These are phyloP conservation scores for Tokudaia tokunoshimensis DNA, from an alignment of 2,797 vertebrate genomes.

Conservation along the genomic window DNA sequence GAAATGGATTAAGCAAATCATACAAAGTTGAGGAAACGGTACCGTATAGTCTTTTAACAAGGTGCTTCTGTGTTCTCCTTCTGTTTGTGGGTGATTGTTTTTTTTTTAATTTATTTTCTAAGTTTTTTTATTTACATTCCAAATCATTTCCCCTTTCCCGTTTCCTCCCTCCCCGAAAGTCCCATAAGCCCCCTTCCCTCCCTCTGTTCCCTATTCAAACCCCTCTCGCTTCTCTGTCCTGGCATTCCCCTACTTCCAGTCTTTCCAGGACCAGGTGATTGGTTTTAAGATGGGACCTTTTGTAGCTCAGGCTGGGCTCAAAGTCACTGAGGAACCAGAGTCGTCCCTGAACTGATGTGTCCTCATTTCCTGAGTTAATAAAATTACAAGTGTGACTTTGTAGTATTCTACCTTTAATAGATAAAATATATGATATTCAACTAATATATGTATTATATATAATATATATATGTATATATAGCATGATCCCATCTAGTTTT, in stretches of 20 bases:
- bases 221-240: too few species aligned
- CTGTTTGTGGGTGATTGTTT: background rate
- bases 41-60: background rate
- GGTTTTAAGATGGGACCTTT: background rate
- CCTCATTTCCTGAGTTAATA: background rate
- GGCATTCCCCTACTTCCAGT: too few species aligned
- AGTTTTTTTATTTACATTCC: too few species aligned
- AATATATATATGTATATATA: background rate
- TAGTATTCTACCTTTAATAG: background rate
- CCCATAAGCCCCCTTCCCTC: too few species aligned
- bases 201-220: too few species aligned
- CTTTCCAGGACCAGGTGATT: too few species aligned
- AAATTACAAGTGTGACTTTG: background rate
- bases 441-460: background rate
- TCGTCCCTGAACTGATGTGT: background rate
- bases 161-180: too few species aligned
- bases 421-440: conserved; percentile 28
- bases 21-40: background rate
- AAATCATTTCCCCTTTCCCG: too few species aligned
- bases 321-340: background rate
- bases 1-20: background rate
- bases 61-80: background rate
- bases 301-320: background rate
- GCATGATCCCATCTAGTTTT: background rate
- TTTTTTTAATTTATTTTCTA: background rate